Base-by-base conservation (phyloP, 2,888 invertebrate species). In the Galerucella calmariensis region DNA sequence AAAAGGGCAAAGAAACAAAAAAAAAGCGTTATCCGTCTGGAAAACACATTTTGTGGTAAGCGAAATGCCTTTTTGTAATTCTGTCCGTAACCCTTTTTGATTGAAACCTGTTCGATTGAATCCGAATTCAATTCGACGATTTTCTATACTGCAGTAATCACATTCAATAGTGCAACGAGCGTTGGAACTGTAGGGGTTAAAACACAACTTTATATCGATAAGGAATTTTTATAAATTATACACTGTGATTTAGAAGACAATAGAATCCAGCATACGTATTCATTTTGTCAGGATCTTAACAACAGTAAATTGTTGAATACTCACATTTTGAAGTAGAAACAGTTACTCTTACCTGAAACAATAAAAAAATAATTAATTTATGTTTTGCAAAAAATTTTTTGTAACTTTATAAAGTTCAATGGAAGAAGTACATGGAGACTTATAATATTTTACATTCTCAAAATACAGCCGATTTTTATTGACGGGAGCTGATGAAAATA, bases 31-130 rank as follows among this genome's bases (percentile, higher is more conserved):
- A 63, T 70, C 70, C 58, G 72, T 72, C 66, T 58, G 59, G 44
- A 24, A 66, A 72, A 72, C 72, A 72, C 72, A 72, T 72, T 72
- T 72, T 59, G 72, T 66, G 72, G 66, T 59, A 48, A 72, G 67
- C 66, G 72, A 66, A 59, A 66, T 72, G 51, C 48, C 56, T 72
- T 58, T 68, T 73, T 63, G 73, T 27, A 51, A 74, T 69, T 69
- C 69, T 51, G 59, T 9, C 48, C 69, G 67, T 67, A 66, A 20
- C 24, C 24, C 61, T 51, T 53, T 41, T 62, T 59, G 68, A 73
- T 69, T 68, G 68, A 69, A 68, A 63, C 41, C 61, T 48, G 51
- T 67, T 72, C 72, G 67, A 72, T 67, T 35, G 72, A 61, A 41
- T 61, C 20, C 69, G 35, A 59, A 66, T 74, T 67, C 59, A 66